Conservation (phyloP, 2,113 vertebrate genomes). For the Globicephala melas region DNA sequence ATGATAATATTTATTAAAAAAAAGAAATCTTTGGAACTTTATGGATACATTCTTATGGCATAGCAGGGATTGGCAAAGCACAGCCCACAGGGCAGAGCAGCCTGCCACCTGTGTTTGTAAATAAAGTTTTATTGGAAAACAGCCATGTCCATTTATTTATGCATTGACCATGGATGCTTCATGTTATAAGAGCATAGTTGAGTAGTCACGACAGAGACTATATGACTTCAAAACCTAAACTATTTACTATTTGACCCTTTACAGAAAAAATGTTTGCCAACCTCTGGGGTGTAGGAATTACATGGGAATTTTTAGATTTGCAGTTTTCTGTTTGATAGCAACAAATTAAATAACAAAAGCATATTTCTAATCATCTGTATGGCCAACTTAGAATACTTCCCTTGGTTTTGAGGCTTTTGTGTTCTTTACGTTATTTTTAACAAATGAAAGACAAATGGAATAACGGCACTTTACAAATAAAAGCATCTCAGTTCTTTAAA, state of each 20-base stretch:
- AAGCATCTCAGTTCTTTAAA: not conserved
- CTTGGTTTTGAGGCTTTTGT: not conserved
- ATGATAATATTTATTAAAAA: not conserved
- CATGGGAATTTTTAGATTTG: not conserved
- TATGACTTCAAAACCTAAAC: not conserved
- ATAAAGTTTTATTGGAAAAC: not conserved
- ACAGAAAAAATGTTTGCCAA: not conserved
- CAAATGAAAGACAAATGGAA: not conserved
- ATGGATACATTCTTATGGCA: not conserved
- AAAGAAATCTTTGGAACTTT: not conserved
- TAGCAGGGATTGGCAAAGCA: not conserved
- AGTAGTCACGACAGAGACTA: not conserved
- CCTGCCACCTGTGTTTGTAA: not conserved
- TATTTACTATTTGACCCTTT: not conserved
- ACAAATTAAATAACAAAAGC: not conserved
- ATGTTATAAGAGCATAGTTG: not conserved
- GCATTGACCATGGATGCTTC: not conserved
- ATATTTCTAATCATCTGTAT: not conserved
- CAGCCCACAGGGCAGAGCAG: not conserved
- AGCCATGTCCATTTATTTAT: not conserved
- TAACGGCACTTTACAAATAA: not conserved
- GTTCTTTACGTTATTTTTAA: not conserved
- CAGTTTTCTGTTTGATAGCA: not conserved
- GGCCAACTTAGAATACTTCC: not conserved
- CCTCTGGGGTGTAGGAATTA: not conserved